These are phyloP conservation scores for Amphipoea lucens DNA, from an alignment of 2,888 invertebrate genomes.

Conservation along the genomic window DNA sequence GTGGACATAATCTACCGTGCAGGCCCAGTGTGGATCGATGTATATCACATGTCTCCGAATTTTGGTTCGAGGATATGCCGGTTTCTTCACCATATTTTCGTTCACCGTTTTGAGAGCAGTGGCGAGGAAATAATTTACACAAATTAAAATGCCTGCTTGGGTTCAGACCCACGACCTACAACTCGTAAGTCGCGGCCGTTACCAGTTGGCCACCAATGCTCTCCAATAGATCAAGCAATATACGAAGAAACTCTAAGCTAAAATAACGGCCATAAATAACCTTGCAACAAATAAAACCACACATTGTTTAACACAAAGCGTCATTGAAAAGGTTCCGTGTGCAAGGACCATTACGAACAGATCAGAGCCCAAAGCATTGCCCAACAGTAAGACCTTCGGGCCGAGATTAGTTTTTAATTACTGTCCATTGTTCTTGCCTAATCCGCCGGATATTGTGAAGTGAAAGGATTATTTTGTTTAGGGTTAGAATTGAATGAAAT, in stretches of 20 bases:
- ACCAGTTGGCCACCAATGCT: no score
- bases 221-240: neutral
- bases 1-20: no score
- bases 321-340: slow-evolving; percentile 42
- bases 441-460: slow-evolving; percentile 70
- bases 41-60: no score
- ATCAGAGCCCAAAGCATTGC: slow-evolving; percentile 59
- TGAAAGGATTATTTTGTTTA: slow-evolving; percentile 59
- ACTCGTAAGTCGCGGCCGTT: no score
- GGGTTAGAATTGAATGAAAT: slow-evolving; percentile 28
- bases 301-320: neutral
- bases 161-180: no score
- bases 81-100: no score
- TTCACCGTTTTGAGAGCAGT: no score
- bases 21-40: no score
- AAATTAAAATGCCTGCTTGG: no score
- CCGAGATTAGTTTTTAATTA: slow-evolving; percentile 73
- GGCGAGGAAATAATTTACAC: no score
- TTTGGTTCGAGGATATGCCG: no score
- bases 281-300: slow-evolving; percentile 14
- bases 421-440: slow-evolving; percentile 72
- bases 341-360: slow-evolving; percentile 31
- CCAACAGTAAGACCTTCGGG: slow-evolving; percentile 69
- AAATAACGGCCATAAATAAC: neutral
- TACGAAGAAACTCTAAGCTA: neutral